Conservation (phyloP, 2,888 invertebrate genomes). For the Lasioglossum zephyrum region DNA sequence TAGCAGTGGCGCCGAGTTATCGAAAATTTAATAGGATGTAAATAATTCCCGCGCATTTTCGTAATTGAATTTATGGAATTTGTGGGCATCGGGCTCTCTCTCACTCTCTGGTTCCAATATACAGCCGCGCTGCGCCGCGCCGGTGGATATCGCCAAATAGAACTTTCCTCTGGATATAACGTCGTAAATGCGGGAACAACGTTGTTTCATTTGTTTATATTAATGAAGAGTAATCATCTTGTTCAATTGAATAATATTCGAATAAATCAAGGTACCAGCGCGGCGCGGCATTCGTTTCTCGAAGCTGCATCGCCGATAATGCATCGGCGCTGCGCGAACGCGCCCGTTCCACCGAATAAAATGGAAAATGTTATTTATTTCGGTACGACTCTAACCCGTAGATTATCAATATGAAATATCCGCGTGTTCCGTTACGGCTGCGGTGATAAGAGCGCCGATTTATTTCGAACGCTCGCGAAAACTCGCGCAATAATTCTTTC, state of each 20-base stretch:
- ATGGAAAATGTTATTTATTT: conserved; percentile 10
- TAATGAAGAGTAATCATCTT: conserved; percentile 7
- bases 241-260: conserved; percentile 13
- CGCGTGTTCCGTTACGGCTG: neutral
- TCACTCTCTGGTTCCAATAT: conserved; percentile 7
- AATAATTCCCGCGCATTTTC: conserved; percentile 47
- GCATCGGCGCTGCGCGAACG: neutral
- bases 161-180: conserved; percentile 13
- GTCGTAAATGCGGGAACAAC: neutral
- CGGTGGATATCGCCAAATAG: neutral
- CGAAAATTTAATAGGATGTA: conserved; percentile 54
- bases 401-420: conserved; percentile 12
- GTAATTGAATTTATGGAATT: conserved; percentile 47
- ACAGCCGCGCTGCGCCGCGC: neutral
- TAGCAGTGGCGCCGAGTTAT: conserved; percentile 23
- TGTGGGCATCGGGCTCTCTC: neutral
- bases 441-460: conserved; percentile 10
- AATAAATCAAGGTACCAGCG: neutral
- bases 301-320: neutral
- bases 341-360: conserved; percentile 7
- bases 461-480: conserved; percentile 3
- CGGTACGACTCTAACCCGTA: neutral
- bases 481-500: neutral
- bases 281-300: neutral
- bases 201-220: neutral